Evolutionary conservation across 2,113 vertebrate species (phyloP).

Genomic region (Colinus virginianus): DNA sequence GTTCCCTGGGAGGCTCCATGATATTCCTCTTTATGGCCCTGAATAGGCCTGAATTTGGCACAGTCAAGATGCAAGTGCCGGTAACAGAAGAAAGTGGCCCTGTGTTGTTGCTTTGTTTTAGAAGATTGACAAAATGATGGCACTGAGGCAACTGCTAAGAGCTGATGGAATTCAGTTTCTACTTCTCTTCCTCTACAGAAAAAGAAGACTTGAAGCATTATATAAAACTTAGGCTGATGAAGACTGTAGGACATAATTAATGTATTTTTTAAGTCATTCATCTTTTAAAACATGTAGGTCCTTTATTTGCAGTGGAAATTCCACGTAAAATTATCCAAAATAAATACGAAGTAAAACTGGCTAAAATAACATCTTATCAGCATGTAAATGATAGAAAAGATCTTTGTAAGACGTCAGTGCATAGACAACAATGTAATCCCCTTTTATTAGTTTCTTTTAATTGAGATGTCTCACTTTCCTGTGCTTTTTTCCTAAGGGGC

Average conservation of each 20-base stretch:
- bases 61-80: neutral
- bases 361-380: neutral
- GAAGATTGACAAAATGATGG: slow-evolving; percentile 19
- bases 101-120: neutral
- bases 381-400: neutral
- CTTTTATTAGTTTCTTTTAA: neutral
- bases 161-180: neutral
- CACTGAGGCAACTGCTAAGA: neutral
- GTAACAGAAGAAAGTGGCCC: neutral
- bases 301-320: neutral
- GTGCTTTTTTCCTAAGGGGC: fast-evolving
- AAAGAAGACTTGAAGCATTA: neutral
- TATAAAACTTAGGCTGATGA: neutral
- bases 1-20: neutral
- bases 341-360: neutral
- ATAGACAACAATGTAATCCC: neutral
- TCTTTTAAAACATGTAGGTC: neutral
- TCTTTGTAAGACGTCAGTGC: neutral
- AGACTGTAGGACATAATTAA: fast-evolving
- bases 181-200: neutral
- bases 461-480: neutral
- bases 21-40: neutral
- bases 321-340: neutral
- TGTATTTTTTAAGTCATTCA: neutral
- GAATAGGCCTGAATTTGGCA: neutral